phyloP scores from a whole-genome alignment of 2,113 vertebrate genomes.

The Rhabdornis inornatus region DNA sequence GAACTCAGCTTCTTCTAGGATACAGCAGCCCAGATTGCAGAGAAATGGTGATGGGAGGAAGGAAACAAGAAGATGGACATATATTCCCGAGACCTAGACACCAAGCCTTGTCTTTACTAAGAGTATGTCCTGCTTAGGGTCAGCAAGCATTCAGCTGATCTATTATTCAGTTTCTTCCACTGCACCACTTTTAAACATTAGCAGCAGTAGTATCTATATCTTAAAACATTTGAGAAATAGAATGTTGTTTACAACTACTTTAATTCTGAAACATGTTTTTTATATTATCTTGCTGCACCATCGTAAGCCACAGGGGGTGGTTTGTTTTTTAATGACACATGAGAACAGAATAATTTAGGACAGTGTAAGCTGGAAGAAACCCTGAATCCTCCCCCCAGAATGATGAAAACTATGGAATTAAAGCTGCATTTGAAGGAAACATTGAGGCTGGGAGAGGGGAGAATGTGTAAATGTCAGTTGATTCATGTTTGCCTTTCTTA shows the following conservation, averaged over 20 bases:
- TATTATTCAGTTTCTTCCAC: background rate
- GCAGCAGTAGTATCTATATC: background rate
- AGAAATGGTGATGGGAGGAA: background rate
- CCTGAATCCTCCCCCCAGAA: accelerated
- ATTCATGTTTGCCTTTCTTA: background rate
- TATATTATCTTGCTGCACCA: background rate
- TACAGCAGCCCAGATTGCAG: background rate
- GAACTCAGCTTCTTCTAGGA: background rate
- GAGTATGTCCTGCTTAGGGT: background rate
- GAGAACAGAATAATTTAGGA: background rate
- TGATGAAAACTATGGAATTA: background rate
- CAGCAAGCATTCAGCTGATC: background rate
- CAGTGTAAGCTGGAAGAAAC: background rate
- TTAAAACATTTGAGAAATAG: background rate
- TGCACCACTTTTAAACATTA: background rate
- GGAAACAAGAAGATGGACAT: background rate
- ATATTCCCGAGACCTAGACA: background rate
- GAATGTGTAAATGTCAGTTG: background rate
- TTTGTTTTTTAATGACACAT: background rate
- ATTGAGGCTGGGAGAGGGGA: accelerated
- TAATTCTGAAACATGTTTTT: background rate
- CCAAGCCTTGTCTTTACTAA: background rate
- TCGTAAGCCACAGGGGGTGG: background rate
- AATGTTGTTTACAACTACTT: background rate
- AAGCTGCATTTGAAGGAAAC: background rate